These are phyloP conservation scores for Cloeon dipterum DNA, from an alignment of 2,888 invertebrate species.

Conservation along the genomic window DNA sequence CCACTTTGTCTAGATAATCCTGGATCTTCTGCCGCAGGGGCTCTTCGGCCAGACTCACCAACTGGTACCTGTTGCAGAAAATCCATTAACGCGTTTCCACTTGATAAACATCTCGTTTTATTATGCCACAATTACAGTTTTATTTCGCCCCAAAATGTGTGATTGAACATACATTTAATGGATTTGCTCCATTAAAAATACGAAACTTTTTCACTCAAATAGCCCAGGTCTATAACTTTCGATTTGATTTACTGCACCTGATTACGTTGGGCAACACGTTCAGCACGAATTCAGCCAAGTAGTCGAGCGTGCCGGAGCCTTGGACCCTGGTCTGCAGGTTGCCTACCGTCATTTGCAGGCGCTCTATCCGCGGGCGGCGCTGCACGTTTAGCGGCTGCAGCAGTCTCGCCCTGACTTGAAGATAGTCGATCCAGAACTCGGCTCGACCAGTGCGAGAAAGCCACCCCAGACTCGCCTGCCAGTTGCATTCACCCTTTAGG, in stretches of 20 bases:
- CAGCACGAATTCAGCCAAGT: slow-evolving; percentile 51
- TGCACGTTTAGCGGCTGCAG: slow-evolving; percentile 59
- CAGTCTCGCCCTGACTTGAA: slow-evolving; percentile 38
- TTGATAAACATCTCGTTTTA: too few relatives aligned
- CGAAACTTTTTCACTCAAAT: too few relatives aligned
- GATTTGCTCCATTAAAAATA: too few relatives aligned
- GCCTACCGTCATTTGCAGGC: slow-evolving; percentile 55
- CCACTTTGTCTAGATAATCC: slow-evolving; percentile 32
- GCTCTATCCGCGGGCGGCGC: slow-evolving; percentile 42
- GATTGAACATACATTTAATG: too few relatives aligned
- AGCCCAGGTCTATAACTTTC: too few relatives aligned
- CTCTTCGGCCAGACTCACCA: slow-evolving; percentile 62
- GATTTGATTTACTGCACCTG: too few relatives aligned
- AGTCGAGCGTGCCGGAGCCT: slow-evolving; percentile 72
- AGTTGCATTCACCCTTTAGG: slow-evolving; percentile 50
- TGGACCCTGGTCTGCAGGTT: slow-evolving; percentile 65
- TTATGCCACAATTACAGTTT: too few relatives aligned
- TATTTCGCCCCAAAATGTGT: too few relatives aligned
- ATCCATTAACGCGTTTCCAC: too few relatives aligned
- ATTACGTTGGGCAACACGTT: slow-evolving; percentile 68
- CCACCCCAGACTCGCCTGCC: slow-evolving; percentile 49
- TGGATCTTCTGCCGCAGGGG: slow-evolving; percentile 43
- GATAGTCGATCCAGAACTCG: slow-evolving; percentile 56
- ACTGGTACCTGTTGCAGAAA: slow-evolving; percentile 73
- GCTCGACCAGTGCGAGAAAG: slow-evolving; percentile 46